Percentiles rank a stretch among this genome's conserved stretches.
Evolutionary conservation across 2,888 invertebrate genomes (phyloP).

Genomic region (Amblyjoppa fuscipennis): DNA sequence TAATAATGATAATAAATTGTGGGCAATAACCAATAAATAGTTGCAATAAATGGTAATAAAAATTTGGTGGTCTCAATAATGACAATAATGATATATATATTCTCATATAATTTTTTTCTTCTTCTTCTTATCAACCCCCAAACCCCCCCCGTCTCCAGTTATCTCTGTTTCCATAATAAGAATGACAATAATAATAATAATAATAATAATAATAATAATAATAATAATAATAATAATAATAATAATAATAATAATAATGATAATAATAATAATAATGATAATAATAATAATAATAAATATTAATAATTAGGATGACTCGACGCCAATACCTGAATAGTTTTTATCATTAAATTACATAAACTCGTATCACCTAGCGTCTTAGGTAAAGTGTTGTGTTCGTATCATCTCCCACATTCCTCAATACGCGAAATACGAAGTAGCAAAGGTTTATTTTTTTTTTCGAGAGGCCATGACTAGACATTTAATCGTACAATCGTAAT

Average conservation of each 20-base stretch:
- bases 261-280: constrained; percentile 43
- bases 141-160: constrained; percentile 40
- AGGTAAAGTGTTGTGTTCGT: constrained; percentile 50
- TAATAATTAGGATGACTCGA: constrained; percentile 74
- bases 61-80: constrained; percentile 59
- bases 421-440: constrained; percentile 76
- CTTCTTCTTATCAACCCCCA: constrained; percentile 9
- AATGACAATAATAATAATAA: constrained; percentile 66
- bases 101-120: constrained; percentile 57
- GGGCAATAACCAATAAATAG: constrained; percentile 76
- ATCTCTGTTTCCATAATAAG: constrained; percentile 69
- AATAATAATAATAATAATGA: constrained; percentile 65
- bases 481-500: constrained; percentile 80
- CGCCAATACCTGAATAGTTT: constrained; percentile 67
- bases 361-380: constrained; percentile 65
- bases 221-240: constrained; percentile 58
- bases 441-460: constrained; percentile 74
- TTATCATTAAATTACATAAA: constrained; percentile 48
- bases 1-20: constrained; percentile 72
- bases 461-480: constrained; percentile 85
- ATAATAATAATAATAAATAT: constrained; percentile 51
- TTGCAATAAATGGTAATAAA: constrained; percentile 73
- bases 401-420: constrained; percentile 30
- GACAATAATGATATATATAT: constrained; percentile 66
- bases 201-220: constrained; percentile 34